Percentiles rank a stretch among this genome's conserved stretches.
Conservation (phyloP, 2,888 invertebrate genomes). For the Agriopis marginaria region DNA sequence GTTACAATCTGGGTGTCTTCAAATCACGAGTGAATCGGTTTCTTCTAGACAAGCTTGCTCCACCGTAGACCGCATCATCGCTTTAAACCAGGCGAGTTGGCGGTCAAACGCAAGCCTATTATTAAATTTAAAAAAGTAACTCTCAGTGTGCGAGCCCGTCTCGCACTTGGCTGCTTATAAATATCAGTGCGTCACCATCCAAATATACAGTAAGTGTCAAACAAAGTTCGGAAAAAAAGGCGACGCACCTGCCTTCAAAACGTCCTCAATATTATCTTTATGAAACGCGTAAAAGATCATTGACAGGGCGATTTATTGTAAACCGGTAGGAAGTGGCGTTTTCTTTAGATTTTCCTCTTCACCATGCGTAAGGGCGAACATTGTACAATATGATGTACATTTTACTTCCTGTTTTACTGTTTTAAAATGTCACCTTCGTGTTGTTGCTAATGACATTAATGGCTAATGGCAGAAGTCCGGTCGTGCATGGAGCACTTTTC, state of each 20-base stretch:
- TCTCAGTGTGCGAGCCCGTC: no score
- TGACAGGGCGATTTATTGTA: constrained; percentile 8
- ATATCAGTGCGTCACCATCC: background rate
- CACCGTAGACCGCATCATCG: no score
- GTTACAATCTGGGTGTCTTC: no score
- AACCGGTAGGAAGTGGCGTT: constrained; percentile 14
- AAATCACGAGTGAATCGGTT: no score
- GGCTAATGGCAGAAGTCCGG: no score
- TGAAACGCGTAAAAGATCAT: constrained; percentile 1
- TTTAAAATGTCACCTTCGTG: constrained; percentile 1
- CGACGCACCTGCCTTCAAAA: background rate
- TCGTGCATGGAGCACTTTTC: no score
- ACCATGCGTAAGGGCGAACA: no score
- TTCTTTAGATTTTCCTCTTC: constrained; percentile 18
- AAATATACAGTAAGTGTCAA: background rate
- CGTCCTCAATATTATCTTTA: background rate
- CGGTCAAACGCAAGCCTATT: no score
- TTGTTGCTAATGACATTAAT: background rate
- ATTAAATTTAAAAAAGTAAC: no score
- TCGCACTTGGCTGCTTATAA: background rate
- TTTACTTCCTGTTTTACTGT: constrained; percentile 21
- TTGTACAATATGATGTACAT: background rate
- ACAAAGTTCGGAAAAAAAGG: background rate
- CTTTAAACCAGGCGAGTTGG: no score
- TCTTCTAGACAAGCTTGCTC: no score